Base-by-base conservation (phyloP, 1,140 invertebrate species). In the Formica selysi region DNA sequence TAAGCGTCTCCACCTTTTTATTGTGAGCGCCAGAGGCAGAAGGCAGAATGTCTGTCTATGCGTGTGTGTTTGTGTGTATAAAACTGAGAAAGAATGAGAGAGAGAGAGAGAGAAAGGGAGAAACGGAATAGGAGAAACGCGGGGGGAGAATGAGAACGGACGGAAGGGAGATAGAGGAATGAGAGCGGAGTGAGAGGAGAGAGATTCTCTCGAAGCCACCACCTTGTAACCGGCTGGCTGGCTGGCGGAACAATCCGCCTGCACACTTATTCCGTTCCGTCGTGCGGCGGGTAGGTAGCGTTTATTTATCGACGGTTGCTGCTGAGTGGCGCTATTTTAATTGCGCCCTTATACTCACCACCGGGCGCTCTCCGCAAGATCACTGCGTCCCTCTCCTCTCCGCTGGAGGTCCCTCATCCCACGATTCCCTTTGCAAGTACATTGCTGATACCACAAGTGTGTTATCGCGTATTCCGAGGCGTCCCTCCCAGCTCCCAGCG, bases 291-390 rank as follows among this genome's bases (percentile, higher is more conserved):
- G 89, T 88, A 89, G 48, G 90, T 88, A 92, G 93, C 91, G 91
- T 93, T 95, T 95, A 95, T 95, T 95, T 95, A 95, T 95, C 94
- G 94, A 91, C 92, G 92, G 94, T 93, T 94, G 92, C 91, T 90
- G 91, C 92, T 94, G 94, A 95, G 94, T 95, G 94, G 94, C 94
- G 94, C 94, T 95, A 95, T 95, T 95, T 95, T 94, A 95, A 95
- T 95, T 95, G 94, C 93, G 87, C 93, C 92, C 93, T 94, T 94
- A 94, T 94, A 93, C 92, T 51, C 90, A 93, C 87, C 90, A 89
- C 76, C 90, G 57, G 87, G 91, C 87, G 89, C 84, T 86, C 84
- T 86, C 87, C 87, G 48, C 48, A 83, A 87, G 87, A 68, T 86
- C 86, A 59, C 86, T 22, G n/a, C 59, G 62, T 41, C 44, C 62